Conservation (phyloP, 2,797 vertebrate species). For the Hybognathus amarus region DNA sequence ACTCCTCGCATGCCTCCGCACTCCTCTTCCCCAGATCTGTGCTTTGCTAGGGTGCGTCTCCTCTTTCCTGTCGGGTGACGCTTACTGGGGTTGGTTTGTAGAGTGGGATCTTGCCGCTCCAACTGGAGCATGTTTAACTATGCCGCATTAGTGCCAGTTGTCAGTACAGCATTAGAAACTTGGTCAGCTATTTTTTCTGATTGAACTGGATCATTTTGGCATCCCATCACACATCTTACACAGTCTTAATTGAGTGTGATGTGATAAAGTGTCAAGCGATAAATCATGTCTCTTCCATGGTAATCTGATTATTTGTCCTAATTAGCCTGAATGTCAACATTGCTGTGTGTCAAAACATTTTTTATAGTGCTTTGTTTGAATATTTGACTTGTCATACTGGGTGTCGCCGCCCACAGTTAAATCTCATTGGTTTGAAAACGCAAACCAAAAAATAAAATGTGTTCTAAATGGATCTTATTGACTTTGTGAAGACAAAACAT, state of each 20-base stretch:
- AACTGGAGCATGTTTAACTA: slow-evolving; percentile 59
- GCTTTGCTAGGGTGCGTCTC: slow-evolving; percentile 40
- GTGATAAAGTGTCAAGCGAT: slow-evolving; percentile 26
- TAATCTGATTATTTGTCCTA: slow-evolving; percentile 31
- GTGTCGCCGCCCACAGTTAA: neutral
- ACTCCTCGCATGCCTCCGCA: slow-evolving; percentile 57
- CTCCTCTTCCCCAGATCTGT: slow-evolving; percentile 56
- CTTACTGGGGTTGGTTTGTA: slow-evolving; percentile 40
- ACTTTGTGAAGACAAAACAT: neutral
- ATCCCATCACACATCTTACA: slow-evolving; percentile 21
- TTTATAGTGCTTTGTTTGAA: neutral
- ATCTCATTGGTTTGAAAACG: neutral
- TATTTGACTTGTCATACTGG: neutral
- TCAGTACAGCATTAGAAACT: slow-evolving; percentile 70
- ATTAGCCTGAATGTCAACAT: slow-evolving; percentile 1
- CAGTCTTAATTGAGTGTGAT: slow-evolving; percentile 21
- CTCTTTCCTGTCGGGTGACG: slow-evolving; percentile 49
- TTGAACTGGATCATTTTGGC: slow-evolving; percentile 63
- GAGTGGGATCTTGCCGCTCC: neutral
- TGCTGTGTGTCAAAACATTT: slow-evolving; percentile 16
- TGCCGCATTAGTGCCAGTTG: slow-evolving; percentile 68
- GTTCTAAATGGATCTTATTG: neutral
- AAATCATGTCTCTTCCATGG: slow-evolving; percentile 14
- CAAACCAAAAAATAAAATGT: neutral
- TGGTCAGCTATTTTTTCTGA: slow-evolving; percentile 69